phyloP scores from a whole-genome alignment of 2,797 vertebrate species.

The Sciurus vulgaris region DNA sequence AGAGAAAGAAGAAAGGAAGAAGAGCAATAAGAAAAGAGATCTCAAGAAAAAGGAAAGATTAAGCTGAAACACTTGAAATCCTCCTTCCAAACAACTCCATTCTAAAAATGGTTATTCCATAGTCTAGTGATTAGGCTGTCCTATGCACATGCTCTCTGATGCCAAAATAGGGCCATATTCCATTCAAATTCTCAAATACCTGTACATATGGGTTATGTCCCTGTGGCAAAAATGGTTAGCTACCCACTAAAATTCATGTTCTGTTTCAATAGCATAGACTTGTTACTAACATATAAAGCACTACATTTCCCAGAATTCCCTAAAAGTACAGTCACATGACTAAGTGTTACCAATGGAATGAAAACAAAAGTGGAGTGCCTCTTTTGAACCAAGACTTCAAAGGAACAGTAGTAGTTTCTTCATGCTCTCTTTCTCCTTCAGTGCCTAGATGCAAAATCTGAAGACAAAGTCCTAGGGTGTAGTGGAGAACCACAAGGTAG shows the following conservation, averaged over 20 bases:
- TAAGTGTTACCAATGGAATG: neutral
- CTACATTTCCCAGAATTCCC: neutral
- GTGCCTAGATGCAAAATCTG: neutral
- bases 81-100: neutral
- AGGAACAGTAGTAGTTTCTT: neutral
- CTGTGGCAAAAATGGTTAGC: slow-evolving; percentile 1
- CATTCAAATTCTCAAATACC: slow-evolving; percentile 41
- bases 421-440: neutral
- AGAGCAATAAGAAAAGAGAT: neutral
- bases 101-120: slow-evolving; percentile 26
- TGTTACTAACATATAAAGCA: neutral
- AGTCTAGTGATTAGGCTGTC: neutral
- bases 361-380: neutral
- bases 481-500: neutral
- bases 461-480: neutral
- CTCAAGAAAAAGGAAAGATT: neutral
- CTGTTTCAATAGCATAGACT: neutral
- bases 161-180: neutral
- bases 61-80: slow-evolving; percentile 41
- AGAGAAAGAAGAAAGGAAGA: neutral
- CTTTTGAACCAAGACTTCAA: slow-evolving; percentile 22
- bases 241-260: slow-evolving; percentile 43
- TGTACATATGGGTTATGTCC: neutral
- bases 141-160: neutral
- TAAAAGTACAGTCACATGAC: neutral